Evolutionary conservation across 2,888 invertebrate species (phyloP), one percentile per base, ranked within the genome.

Genomic region (Asteroscopus sphinx): DNA sequence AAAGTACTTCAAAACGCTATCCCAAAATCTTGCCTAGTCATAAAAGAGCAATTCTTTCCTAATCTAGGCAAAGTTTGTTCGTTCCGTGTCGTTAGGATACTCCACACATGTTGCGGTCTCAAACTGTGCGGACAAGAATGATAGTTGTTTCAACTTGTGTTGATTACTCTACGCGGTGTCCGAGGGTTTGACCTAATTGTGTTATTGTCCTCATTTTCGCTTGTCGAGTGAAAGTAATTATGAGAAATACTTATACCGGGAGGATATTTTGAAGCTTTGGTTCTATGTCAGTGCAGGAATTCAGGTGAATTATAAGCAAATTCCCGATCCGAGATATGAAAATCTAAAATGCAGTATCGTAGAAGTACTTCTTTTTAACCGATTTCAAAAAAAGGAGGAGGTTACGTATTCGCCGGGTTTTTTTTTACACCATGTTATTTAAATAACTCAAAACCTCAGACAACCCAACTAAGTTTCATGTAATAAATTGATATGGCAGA

Each of bases 31-130:
- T 11, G 28, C 1, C 46, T 33, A 51, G 47, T 35, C 41, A 54
- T 62, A 47, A 54, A 52, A 61, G 12, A 8, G 16, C 3, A 33
- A 54, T 44, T 67, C 40, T 55, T 57, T 45, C 54, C 32, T 2
- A 48, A 16, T 49, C 30, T 26, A 37, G 42, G 0, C 16, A 39
- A 68, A 69, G 41, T 76, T 72, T 9, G 21, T 17, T 26, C 11
- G 49, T 36, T 57, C 55, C 47, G 47, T 21, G 63, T 59, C 58
- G 46, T 72, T 73, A 57, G 40, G 46, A 32, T 3, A 30, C 28
- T 2, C 46, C 47, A 42, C 76, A 69, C 57, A 76, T 65, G 58
- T 76, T 52, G 58, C 12, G 60, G 76, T 40, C 26, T 28, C 41
- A 51, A 45, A 56, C 44, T 63, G 36, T n/a, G 26, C 25, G 16